Percentiles rank a stretch among this genome's conserved stretches.
These are phyloP conservation scores for Lottia scabra DNA, from an alignment of 2,888 invertebrate genomes.

Conservation along the genomic window DNA sequence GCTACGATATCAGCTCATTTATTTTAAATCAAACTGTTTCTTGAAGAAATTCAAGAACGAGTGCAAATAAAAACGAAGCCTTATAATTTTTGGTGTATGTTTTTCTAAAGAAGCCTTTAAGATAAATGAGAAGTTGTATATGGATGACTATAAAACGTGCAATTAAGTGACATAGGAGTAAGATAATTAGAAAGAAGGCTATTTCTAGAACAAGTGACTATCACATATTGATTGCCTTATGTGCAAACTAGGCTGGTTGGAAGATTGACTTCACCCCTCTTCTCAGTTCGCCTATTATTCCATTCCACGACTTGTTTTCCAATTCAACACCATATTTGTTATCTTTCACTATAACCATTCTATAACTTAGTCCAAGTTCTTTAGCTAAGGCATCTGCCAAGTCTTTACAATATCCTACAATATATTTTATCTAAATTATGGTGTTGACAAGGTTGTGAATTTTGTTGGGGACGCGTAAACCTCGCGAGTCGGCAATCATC, in stretches of 20 bases:
- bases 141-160: neutral
- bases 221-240: conserved; percentile 21
- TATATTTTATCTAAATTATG: no score
- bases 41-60: no score
- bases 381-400: conserved; percentile 84
- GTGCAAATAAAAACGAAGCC: no score
- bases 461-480: no score
- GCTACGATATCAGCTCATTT: no score
- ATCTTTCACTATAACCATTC: conserved; percentile 85
- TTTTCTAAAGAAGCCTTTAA: no score
- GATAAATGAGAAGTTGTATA: no score
- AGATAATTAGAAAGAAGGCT: neutral
- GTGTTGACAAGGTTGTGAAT: no score
- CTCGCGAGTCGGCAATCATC: no score
- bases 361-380: conserved; percentile 85
- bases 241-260: conserved; percentile 14
- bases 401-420: conserved; percentile 88
- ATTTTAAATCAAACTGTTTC: no score
- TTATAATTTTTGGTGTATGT: no score
- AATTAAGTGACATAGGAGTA: neutral
- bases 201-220: conserved; percentile 6
- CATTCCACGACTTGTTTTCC: conserved; percentile 57
- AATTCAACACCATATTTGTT: conserved; percentile 79
- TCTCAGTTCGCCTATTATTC: conserved; percentile 65
- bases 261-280: conserved; percentile 38